Evolutionary conservation across 1,140 invertebrate species (phyloP).

Genomic region (Uloborus diversus): DNA sequence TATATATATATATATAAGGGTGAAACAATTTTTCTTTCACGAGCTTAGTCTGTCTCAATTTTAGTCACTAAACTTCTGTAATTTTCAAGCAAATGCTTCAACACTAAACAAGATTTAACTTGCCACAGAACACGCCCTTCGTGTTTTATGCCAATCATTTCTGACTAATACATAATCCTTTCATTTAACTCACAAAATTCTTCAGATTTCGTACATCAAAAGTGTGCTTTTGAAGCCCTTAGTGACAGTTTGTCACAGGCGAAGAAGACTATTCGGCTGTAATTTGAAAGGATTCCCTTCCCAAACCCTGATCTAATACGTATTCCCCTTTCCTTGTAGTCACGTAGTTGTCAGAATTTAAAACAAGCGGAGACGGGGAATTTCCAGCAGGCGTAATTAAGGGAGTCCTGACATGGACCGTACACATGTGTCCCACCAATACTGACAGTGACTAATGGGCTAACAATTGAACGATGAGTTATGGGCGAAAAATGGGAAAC

Average conservation of each 20-base stretch:
- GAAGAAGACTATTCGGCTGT: not conserved
- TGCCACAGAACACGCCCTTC: too few species aligned
- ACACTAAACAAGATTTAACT: too few species aligned
- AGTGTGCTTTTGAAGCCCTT: not conserved
- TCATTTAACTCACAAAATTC: too few species aligned
- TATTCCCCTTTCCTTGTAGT: not conserved
- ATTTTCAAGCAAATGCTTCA: too few species aligned
- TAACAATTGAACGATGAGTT: slow-evolving; percentile 52
- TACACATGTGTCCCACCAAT: slow-evolving; percentile 15
- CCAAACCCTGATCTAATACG: not conserved
- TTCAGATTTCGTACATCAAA: too few species aligned
- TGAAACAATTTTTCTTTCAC: too few species aligned
- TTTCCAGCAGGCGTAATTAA: slow-evolving; percentile 33
- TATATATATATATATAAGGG: too few species aligned
- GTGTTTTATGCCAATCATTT: too few species aligned
- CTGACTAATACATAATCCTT: too few species aligned
- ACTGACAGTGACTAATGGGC: slow-evolving; percentile 50
- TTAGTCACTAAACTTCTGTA: too few species aligned
- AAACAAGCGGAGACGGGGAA: slow-evolving; percentile 18
- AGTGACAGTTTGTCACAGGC: not conserved
- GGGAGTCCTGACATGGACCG: slow-evolving; percentile 15
- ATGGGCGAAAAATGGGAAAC: slow-evolving; percentile 43
- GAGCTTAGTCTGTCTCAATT: too few species aligned
- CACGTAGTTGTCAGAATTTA: slow-evolving; percentile 31
- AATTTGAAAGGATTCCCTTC: slow-evolving; percentile 4